phyloP scores from a whole-genome alignment of 2,797 vertebrate species.

The Discoglossus pictus region DNA sequence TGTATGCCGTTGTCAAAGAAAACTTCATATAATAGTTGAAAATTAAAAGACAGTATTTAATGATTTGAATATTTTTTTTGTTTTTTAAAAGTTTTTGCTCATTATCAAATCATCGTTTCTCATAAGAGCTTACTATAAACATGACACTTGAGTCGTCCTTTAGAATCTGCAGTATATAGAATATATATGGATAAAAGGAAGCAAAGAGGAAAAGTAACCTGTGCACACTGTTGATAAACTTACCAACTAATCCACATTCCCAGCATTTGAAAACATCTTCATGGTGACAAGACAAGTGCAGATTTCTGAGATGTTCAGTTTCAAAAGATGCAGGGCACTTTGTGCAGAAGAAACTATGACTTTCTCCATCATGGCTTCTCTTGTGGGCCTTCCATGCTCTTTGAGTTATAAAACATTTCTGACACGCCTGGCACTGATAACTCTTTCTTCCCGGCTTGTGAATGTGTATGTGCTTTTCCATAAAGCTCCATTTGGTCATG shows the following conservation, averaged over 20 bases:
- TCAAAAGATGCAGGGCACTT: conserved; percentile 52
- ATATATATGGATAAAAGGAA: no score
- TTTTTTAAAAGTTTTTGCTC: no score
- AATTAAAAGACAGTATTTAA: no score
- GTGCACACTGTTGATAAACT: conserved; percentile 34
- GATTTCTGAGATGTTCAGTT: conserved; percentile 52
- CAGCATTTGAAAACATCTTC: conserved; percentile 52
- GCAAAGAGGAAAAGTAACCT: no score
- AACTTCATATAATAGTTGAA: no score
- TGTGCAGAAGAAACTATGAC: conserved; percentile 30
- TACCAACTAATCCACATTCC: conserved; percentile 61
- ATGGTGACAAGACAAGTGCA: conserved; percentile 45
- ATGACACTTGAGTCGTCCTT: no score
- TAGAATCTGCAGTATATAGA: no score
- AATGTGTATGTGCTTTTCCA: conserved; percentile 64
- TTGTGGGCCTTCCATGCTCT: conserved; percentile 50
- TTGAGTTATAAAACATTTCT: conserved; percentile 50
- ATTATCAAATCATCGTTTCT: no score
- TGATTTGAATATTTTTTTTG: no score
- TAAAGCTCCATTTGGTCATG: conserved; percentile 57
- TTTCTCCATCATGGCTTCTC: conserved; percentile 41
- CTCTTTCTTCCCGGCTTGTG: conserved; percentile 45
- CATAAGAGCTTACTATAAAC: no score
- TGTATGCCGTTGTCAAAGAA: no score
- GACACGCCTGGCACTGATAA: conserved; percentile 44